Percentiles rank a stretch among this genome's conserved stretches.
phyloP scores from a whole-genome alignment of 2,113 vertebrate genomes.

The Promerops cafer region DNA sequence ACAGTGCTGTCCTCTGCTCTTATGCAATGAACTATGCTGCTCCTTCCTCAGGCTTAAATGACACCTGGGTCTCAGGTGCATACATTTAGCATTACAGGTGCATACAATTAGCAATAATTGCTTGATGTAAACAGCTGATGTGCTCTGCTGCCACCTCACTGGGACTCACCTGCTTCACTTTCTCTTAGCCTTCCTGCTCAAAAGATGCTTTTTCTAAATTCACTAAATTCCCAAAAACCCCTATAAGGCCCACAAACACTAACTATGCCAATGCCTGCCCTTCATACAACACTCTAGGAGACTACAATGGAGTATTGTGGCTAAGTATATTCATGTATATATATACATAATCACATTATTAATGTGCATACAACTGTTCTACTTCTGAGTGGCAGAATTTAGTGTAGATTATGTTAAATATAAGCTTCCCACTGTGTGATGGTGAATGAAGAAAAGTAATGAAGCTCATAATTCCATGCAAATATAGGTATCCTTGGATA shows the following conservation, averaged over 20 bases:
- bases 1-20: not conserved
- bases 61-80: not conserved
- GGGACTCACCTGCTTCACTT: not conserved
- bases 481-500: conserved; percentile 43
- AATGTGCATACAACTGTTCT: not conserved
- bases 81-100: not conserved
- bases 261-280: not conserved
- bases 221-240: not conserved
- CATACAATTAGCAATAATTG: not conserved
- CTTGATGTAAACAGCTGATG: not conserved
- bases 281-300: not conserved
- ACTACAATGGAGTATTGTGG: not conserved
- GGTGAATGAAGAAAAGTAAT: conserved; percentile 41
- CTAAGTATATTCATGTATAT: not conserved
- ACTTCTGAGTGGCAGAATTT: conserved; percentile 11
- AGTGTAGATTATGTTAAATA: conserved; percentile 1
- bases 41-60: not conserved
- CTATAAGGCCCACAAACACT: not conserved
- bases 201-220: not conserved
- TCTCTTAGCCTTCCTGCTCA: not conserved
- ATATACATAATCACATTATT: not conserved
- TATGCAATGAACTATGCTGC: not conserved
- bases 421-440: not conserved
- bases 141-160: not conserved
- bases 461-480: conserved; percentile 28